Evolutionary conservation across 2,888 invertebrate species (phyloP).

Genomic region (Dolichomitus sp.): DNA sequence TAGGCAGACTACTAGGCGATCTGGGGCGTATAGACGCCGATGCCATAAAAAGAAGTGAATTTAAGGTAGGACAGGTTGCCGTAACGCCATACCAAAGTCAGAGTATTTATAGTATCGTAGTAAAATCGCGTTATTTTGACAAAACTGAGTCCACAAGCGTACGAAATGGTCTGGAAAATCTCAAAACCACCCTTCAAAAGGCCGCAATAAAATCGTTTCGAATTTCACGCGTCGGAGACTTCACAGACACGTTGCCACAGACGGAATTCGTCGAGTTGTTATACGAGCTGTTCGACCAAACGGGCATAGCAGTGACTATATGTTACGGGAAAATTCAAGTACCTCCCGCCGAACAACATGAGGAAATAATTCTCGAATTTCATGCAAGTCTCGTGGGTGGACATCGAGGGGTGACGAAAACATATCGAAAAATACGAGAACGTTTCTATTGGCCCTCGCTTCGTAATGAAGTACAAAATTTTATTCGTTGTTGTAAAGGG

Average conservation of each 20-base stretch:
- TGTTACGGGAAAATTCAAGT: constrained; percentile 38
- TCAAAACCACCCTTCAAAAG: neutral
- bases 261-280: neutral
- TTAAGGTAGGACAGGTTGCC: no score
- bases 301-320: neutral
- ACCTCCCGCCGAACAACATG: neutral
- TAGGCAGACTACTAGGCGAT: constrained; percentile 30
- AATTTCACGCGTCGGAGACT: constrained; percentile 44
- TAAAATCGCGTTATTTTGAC: constrained; percentile 40
- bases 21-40: constrained; percentile 36
- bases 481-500: no score
- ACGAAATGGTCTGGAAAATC: neutral
- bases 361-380: constrained; percentile 47
- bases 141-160: neutral
- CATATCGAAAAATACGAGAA: no score
- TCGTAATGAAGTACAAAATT: no score
- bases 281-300: no score
- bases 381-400: no score
- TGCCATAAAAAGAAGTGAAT: neutral
- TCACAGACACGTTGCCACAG: constrained; percentile 21
- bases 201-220: neutral
- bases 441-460: no score
- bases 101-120: constrained; percentile 25
- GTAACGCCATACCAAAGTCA: no score
- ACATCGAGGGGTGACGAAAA: no score